phyloP scores from a whole-genome alignment of 1,140 invertebrate species.

The Muscidifurax raptorellus region DNA sequence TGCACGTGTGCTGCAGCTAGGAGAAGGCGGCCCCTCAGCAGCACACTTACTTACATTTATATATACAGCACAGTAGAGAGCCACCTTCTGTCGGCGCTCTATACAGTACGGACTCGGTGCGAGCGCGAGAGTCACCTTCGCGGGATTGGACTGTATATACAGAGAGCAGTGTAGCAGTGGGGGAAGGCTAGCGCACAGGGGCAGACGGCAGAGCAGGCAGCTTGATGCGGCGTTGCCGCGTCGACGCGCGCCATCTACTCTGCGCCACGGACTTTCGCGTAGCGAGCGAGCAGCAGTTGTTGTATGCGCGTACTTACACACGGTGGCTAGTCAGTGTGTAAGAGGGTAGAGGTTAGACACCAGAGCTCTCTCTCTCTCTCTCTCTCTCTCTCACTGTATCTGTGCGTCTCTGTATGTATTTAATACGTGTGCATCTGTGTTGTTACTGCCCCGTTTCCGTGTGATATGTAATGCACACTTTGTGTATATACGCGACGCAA shows the following conservation, averaged over 20 bases:
- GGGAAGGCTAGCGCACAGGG: background rate
- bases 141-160: background rate
- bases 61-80: background rate
- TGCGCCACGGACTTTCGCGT: conserved; percentile 19
- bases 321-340: conserved; percentile 48
- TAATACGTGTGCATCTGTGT: background rate
- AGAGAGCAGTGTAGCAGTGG: background rate
- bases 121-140: background rate
- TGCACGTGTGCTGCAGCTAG: conserved; percentile 14
- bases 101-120: background rate
- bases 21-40: conserved; percentile 18
- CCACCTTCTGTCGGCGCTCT: background rate
- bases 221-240: conserved; percentile 48
- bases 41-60: conserved; percentile 1
- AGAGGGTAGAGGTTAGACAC: conserved; percentile 34
- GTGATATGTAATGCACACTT: background rate
- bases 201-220: conserved; percentile 21
- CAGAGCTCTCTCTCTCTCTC: background rate
- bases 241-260: conserved; percentile 33
- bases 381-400: too few relatives aligned
- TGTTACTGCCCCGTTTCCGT: background rate
- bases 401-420: too few relatives aligned
- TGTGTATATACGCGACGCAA: background rate
- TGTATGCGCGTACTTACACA: conserved; percentile 7
- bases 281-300: conserved; percentile 45